Base-by-base conservation (phyloP, 2,797 vertebrate species). In the Crypturellus tataupa region DNA sequence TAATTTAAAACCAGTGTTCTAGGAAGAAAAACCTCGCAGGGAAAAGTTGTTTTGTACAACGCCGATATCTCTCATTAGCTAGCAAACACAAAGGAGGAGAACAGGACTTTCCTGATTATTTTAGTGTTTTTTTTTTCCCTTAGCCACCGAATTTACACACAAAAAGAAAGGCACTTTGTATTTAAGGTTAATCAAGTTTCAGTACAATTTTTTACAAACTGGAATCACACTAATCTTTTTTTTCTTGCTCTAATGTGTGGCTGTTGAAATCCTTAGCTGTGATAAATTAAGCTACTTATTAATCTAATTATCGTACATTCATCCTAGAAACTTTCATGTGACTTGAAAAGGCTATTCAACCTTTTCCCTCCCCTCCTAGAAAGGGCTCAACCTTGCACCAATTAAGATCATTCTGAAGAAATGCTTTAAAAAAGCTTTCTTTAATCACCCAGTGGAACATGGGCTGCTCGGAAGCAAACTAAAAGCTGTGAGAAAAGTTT, bases 231-330 rank as follows among this genome's bases (percentile, higher is more conserved):
- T 99, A 99, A 99, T 99, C 99, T 99, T 98, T 98, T 97, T 98
- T 98, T 98, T 98, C 98, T 98, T 98, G 96, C 98, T 99, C 98
- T 99, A 99, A 99, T 98, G 98, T 99, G 98, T 98, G 98, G 98
- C 98, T 98, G 98, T 98, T 99, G 98, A 99, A 99, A 99, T 99
- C 98, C 98, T 99, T 98, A 98, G 98, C 99, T 99, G 99, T 98
- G 98, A 99, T 99, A 99, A 99, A 99, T 99, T 99, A 99, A 99
- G 98, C 99, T 99, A 99, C 99, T 99, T 99, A 99, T 99, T 99
- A 99, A 99, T 99, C 99, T 99, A 99, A 99, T 99, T 99, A 99
- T 98, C 98, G 98, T 99, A 99, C 98, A 99, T 99, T 99, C 99
- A 99, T 98, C 98, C 98, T 97, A 98, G 98, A 99, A 99, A 99